Base-by-base conservation (phyloP, 2,797 vertebrate species). In the Emydoidea blandingii region DNA sequence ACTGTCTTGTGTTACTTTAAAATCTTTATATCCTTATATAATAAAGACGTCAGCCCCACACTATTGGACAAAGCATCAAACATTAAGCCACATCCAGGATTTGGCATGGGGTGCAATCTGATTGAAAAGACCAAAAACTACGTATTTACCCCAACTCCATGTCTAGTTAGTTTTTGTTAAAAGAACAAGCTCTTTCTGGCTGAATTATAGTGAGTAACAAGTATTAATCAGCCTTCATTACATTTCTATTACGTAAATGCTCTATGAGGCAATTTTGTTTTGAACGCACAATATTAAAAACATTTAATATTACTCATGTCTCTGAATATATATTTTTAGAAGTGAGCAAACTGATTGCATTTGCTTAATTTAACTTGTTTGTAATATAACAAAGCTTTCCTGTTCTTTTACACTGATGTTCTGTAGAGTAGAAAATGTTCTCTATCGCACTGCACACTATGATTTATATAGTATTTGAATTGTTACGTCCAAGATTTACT, bases 91-190 rank as follows among this genome's bases (percentile, higher is more conserved):
- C 85, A 56, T 85, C 15, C 87, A 79, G 93, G 92, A 95, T 96
- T 93, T 96, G 94, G 91, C 95, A 92, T 88, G 9, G 87, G 86
- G 50, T 92, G 93, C n/a, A 91, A 95, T 85, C 93, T 79, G 3
- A 83, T 10, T 79, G 52, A 81, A 91, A 95, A 97, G 86, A 97
- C 97, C 98, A 98, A 97, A 98, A 96, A 72, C 96, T 23, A 81
- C 92, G 2, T 14, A 31, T 96, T 90, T 56, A 83, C 92, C 56
- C 65, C 89, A 65, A 65, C 62, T 65, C 16, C 34, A n/a, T 10
- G 8, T n/a, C 62, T 37, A 2, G 59, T 72, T 85, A 95, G 92
- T 87, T 85, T 83, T 85, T 34, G 59, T 62, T 86, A 80, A 94
- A 83, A 84, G 72, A 85, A 74, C 87, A 83, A 56, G 34, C 8